phyloP scores from a whole-genome alignment of 1,140 invertebrate species.

The Drosophila suzukii region DNA sequence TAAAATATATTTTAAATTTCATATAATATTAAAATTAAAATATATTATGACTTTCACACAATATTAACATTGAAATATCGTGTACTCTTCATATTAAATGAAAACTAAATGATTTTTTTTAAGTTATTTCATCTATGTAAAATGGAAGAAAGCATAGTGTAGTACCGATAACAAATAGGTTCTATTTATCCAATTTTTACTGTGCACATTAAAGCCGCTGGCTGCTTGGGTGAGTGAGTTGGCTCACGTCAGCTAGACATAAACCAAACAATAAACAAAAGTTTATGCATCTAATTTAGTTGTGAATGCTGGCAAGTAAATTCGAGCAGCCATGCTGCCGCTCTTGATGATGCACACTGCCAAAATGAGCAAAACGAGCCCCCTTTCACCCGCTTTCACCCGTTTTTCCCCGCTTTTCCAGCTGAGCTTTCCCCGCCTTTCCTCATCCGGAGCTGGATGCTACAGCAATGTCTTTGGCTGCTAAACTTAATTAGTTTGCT shows the following conservation, averaged over 20 bases:
- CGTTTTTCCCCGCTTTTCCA: background rate
- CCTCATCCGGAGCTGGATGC: slow-evolving; percentile 1
- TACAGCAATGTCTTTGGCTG: slow-evolving; percentile 51
- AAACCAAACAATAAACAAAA: slow-evolving; percentile 66
- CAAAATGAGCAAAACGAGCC: slow-evolving; percentile 45
- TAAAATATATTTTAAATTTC: too few relatives aligned
- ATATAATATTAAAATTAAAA: too few relatives aligned
- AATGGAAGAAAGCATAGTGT: too few relatives aligned
- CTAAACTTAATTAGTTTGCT: slow-evolving; percentile 74
- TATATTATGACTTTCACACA: too few relatives aligned
- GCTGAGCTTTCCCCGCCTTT: background rate
- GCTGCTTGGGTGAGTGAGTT: slow-evolving; percentile 7
- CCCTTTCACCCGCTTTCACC: background rate
- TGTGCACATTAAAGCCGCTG: slow-evolving; percentile 4
- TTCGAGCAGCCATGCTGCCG: slow-evolving; percentile 25
- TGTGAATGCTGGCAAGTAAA: slow-evolving; percentile 57
- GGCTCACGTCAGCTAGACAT: slow-evolving; percentile 39
- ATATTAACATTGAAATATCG: too few relatives aligned
- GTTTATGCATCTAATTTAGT: slow-evolving; percentile 67
- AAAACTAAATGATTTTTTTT: too few relatives aligned
- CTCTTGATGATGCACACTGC: slow-evolving; percentile 42
- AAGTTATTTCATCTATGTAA: too few relatives aligned
- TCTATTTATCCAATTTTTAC: background rate
- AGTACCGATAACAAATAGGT: too few relatives aligned
- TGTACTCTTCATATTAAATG: too few relatives aligned